Evolutionary conservation across 2,888 invertebrate species (phyloP).

Genomic region (Acrobasis repandana): DNA sequence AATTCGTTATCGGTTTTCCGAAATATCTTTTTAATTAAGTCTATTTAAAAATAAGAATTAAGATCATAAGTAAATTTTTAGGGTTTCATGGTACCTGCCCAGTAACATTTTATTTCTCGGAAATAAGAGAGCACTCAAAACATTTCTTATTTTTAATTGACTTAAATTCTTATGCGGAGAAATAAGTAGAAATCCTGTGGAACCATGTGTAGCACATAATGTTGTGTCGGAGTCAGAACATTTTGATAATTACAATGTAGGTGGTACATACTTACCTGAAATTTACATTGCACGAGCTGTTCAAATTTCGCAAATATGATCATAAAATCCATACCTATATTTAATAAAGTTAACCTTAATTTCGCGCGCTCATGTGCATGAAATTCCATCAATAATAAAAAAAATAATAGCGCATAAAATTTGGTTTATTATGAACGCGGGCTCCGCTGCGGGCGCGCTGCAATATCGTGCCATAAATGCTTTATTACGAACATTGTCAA

Average conservation of each 20-base stretch:
- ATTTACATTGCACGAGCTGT: no score
- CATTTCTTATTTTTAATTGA: no score
- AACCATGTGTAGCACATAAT: no score
- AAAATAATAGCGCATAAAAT: slow-evolving; percentile 45
- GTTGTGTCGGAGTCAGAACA: no score
- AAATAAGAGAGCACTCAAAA: no score
- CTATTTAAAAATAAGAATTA: background rate
- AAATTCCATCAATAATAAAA: slow-evolving; percentile 32
- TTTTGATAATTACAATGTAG: no score
- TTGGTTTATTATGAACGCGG: slow-evolving; percentile 46
- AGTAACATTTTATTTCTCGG: no score
- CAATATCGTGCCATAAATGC: slow-evolving; percentile 55
- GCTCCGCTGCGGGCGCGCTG: slow-evolving; percentile 46
- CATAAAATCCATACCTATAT: no score
- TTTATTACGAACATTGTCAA: slow-evolving; percentile 70
- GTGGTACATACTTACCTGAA: no score
- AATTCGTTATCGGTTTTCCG: background rate
- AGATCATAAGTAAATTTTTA: background rate
- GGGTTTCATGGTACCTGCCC: background rate
- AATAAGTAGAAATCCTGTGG: no score
- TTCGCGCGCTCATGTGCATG: background rate
- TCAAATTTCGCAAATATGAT: no score
- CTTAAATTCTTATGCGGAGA: no score
- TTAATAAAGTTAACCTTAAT: background rate
- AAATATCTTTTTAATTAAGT: background rate